Evolutionary conservation across 2,797 vertebrate species (phyloP), one percentile per base, ranked within the genome.

Genomic region (Acanthopagrus latus): DNA sequence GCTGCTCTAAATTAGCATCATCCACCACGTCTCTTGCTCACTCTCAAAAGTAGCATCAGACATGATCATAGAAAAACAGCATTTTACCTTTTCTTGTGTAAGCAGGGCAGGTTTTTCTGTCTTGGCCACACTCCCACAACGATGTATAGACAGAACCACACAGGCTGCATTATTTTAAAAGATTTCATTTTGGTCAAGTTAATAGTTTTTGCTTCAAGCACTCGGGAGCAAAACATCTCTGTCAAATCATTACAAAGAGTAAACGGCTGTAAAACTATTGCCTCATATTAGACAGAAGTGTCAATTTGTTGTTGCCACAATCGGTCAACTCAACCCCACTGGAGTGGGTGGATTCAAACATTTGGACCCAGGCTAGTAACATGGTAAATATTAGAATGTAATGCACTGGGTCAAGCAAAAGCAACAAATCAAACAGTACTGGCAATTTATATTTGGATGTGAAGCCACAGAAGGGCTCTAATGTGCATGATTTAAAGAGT

Each of bases 1-100:
- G 16, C 41, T 44, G 7, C 52, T 33, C 44, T 64, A 71, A 73
- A 71, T 74, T 48, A 60, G 20, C 21, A 25, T 5, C 11, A 69
- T 43, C 29, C 38, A 56, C 44, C 14, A 8, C 11, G 3, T 75
- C 23, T 38, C n/a, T 41, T 16, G 1, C 27, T 62, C 41, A 33
- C 6, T 65, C 0, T 8, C 1, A 33, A 62, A 57, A 56, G 27
- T 5, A 20, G 7, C 38, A 43, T 23, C 46, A 29, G 17, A 7
- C 2, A 11, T 33, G 38, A 38, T 38, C 7, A 9, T 38, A 38
- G 38, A 38, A 38, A 38, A 38, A 38, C 38, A 10, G 38, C 8
- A 38, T 38, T 38, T 38, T 38, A 38, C 38, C 38, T 9, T 38
- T 38, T 63, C 48, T 67, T 51, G 6, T 50, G 27, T 48, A 23